Evolutionary conservation across 2,113 vertebrate genomes (phyloP).

Genomic region (Empidonax traillii): DNA sequence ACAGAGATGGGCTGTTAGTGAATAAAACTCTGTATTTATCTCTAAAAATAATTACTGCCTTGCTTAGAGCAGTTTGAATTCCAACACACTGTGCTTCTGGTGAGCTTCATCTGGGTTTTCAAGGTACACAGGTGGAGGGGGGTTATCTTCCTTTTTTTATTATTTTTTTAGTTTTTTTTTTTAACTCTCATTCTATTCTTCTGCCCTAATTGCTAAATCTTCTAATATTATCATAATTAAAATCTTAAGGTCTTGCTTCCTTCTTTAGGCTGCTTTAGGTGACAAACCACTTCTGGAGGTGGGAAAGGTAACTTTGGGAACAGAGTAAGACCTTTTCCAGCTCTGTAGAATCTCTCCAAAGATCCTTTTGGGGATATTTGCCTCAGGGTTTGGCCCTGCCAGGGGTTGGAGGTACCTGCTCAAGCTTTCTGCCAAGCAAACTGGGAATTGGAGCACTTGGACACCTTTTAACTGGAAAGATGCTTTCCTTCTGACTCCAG

Average conservation of each 20-base stretch:
- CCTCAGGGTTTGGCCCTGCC: background rate
- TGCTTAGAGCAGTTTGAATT: background rate
- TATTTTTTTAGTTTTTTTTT: background rate
- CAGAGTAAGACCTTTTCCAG: background rate
- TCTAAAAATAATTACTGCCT: background rate
- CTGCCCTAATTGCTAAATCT: background rate
- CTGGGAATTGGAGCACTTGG: rapidly evolving
- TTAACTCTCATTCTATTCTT: background rate
- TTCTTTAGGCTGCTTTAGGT: background rate
- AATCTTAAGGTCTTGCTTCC: background rate
- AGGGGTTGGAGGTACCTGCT: background rate
- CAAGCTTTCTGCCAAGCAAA: background rate
- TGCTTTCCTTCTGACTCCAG: background rate
- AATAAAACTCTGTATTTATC: background rate
- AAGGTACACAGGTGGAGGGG: rapidly evolving
- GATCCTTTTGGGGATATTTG: background rate
- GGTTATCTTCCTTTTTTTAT: background rate
- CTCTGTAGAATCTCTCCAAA: background rate
- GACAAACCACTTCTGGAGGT: background rate
- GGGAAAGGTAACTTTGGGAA: background rate
- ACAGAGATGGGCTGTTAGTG: background rate
- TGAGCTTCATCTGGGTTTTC: background rate
- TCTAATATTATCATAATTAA: background rate
- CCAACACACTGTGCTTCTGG: background rate
- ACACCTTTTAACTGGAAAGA: background rate